Conservation (phyloP, 2,888 invertebrate species). For the Machimus atricapillus region DNA sequence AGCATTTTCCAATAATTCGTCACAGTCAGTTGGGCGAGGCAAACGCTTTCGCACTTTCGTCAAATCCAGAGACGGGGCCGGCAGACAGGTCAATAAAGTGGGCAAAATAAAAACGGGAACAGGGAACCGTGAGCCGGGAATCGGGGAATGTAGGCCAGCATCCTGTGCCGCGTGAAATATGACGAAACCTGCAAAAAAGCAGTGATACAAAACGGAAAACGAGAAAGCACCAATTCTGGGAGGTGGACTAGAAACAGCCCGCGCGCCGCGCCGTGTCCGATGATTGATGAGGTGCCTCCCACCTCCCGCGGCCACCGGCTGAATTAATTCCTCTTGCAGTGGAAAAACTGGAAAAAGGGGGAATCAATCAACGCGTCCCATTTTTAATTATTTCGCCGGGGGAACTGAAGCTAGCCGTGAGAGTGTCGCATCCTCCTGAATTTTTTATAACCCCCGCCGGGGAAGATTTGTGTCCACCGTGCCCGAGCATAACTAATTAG, state of each 20-base stretch:
- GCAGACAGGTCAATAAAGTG: not conserved
- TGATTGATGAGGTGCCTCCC: not conserved
- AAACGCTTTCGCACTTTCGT: not conserved
- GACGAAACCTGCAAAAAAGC: not conserved
- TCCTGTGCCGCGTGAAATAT: not conserved
- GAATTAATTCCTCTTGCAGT: not conserved
- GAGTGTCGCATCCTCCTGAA: not conserved
- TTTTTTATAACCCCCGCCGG: not conserved
- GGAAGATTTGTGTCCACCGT: slow-evolving; percentile 1
- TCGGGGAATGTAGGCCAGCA: not conserved
- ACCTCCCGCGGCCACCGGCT: not conserved
- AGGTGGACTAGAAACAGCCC: not conserved
- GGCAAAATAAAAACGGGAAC: not conserved
- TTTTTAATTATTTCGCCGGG: not conserved
- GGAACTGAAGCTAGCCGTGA: not conserved
- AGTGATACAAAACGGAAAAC: not conserved
- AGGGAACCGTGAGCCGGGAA: not conserved
- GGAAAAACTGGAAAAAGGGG: not conserved
- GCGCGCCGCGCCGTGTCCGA: not conserved
- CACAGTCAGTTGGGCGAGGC: not conserved
- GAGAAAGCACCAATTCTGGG: not conserved
- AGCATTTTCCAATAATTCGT: not conserved
- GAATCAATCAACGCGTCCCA: slow-evolving; percentile 6
- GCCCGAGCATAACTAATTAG: slow-evolving; percentile 23
- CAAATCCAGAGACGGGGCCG: not conserved